Base-by-base conservation (phyloP, 2,797 vertebrate species). In the Macropodus opercularis region DNA sequence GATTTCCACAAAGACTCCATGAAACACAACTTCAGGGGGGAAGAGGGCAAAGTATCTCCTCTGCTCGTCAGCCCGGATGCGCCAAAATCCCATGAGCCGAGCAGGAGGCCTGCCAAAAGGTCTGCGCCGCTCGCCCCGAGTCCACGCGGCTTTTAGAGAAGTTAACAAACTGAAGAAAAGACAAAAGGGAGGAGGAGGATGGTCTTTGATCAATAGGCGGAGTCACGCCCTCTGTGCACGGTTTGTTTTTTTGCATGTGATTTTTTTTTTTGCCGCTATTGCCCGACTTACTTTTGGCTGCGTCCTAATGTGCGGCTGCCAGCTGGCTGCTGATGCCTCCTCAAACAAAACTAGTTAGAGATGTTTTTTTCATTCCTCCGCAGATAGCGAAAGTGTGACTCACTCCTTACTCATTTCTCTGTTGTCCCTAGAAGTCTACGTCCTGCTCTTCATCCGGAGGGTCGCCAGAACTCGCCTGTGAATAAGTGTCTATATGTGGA, bases 151-250 rank as follows among this genome's bases (percentile, higher is more conserved):
- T 79, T 77, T 79, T 35, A 14, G 52, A 76, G 83, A 85, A 79
- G 72, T 89, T 77, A 76, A 83, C 83, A 73, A 83, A 86, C 73
- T 73, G 75, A 44, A 79, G 80, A 63, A 77, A 81, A 85, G 84
- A 88, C 87, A 87, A 86, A 85, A 83, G 77, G 64, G 66, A 79
- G 80, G 66, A 79, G 80, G 84, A 88, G 89, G 88, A 85, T 81
- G 86, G 83, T 80, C 85, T 87, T 76, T 85, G 87, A 89, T 87
- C 87, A 80, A 86, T 82, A 89, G 90, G 90, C 88, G 89, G 89
- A 84, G 90, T 87, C 84, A 82, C 65, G 59, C 67, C 61, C 69
- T 56, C 51, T 48, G 66, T 58, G 60, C 69, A 31, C 22, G 4
- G 63, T 75, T 65, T 47, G 64, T 62, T 77, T 69, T 74, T 48